Conservation (phyloP, 2,797 vertebrate species). For the Onychomys torridus region DNA sequence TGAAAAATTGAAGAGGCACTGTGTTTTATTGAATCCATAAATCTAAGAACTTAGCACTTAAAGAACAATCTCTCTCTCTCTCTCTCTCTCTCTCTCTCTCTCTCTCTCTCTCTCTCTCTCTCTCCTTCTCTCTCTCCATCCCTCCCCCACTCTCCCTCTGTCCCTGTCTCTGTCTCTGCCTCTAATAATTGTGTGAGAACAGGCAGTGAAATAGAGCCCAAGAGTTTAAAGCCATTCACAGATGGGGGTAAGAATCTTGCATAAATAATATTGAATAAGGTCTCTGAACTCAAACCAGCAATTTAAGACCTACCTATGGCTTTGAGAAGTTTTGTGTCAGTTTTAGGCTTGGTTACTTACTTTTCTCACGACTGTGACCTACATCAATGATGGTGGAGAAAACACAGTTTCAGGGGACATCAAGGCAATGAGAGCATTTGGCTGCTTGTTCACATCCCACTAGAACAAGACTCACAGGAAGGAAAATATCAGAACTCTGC, state of each 20-base stretch:
- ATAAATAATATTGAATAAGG: conserved; percentile 63
- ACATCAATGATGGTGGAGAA: neutral
- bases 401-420: neutral
- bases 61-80: conserved; percentile 62
- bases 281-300: neutral
- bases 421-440: neutral
- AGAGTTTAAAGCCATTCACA: conserved; percentile 41
- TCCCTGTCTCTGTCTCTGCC: neutral
- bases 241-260: conserved; percentile 35
- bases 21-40: conserved; percentile 69
- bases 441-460: neutral
- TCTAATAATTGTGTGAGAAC: conserved; percentile 61
- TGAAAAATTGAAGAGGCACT: conserved; percentile 73
- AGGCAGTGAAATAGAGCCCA: conserved; percentile 44
- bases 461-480: neutral
- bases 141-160: neutral
- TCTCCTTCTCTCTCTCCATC: neutral
- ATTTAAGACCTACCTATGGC: neutral
- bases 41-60: conserved; percentile 67
- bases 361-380: neutral
- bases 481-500: neutral
- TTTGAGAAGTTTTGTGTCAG: neutral
- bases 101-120: neutral
- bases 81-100: neutral
- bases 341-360: neutral